phyloP scores from a whole-genome alignment of 1,140 invertebrate genomes.

The Coenobita brevimanus region DNA sequence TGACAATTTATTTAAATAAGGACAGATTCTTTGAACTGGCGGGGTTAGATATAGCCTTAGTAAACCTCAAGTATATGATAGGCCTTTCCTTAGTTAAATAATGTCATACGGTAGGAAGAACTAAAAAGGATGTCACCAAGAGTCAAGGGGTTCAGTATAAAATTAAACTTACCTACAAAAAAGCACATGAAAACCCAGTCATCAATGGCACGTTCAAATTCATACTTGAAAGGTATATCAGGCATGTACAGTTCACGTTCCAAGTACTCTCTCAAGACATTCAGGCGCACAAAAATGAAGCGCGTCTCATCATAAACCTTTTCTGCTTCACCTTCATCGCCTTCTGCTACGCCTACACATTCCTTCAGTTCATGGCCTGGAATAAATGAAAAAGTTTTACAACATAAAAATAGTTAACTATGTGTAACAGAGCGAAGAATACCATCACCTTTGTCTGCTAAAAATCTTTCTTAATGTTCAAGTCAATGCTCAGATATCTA shows the following conservation, averaged over 20 bases:
- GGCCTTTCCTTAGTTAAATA: too few relatives aligned
- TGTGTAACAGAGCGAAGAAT: too few relatives aligned
- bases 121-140: neutral
- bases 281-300: conserved; percentile 93
- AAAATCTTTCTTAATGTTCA: too few relatives aligned
- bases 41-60: too few relatives aligned
- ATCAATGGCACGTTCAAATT: conserved; percentile 92
- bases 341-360: conserved; percentile 83
- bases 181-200: conserved; percentile 99
- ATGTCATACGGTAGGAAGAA: neutral
- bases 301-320: conserved; percentile 82
- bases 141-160: neutral
- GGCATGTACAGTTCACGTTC: conserved; percentile 93
- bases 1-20: too few relatives aligned
- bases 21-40: too few relatives aligned
- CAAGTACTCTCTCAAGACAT: conserved; percentile 95
- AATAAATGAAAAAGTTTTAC: neutral
- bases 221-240: conserved; percentile 91
- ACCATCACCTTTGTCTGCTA: too few relatives aligned
- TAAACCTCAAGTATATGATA: too few relatives aligned
- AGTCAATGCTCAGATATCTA: too few relatives aligned
- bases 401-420: neutral
- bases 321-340: conserved; percentile 72
- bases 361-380: conserved; percentile 96
- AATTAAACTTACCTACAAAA: conserved; percentile 86